Percentiles rank a stretch among this genome's conserved stretches.
Evolutionary conservation across 2,888 invertebrate species (phyloP).

Genomic region (Hydraecia micacea): DNA sequence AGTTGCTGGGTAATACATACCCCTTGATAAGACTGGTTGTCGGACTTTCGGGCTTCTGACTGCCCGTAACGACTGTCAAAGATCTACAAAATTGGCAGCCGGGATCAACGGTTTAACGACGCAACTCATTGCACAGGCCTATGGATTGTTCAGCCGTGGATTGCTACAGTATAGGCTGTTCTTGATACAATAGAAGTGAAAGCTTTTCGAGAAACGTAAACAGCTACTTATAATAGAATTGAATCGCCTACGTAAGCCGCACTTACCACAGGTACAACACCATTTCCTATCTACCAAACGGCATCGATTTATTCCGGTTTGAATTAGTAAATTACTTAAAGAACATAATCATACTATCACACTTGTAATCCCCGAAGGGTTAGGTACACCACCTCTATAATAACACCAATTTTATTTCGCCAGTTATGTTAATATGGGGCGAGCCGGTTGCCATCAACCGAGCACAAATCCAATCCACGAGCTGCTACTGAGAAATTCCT

Average conservation of each 20-base stretch:
- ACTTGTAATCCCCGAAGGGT: too few species aligned
- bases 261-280: background rate
- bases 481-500: background rate
- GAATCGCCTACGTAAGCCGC: constrained; percentile 1
- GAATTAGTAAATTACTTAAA: too few species aligned
- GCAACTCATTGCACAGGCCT: background rate
- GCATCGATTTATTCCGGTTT: background rate
- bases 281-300: background rate
- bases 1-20: background rate
- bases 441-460: background rate
- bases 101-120: background rate
- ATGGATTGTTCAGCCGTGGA: background rate
- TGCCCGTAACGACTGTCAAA: background rate
- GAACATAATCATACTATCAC: too few species aligned
- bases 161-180: background rate
- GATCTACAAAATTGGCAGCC: background rate
- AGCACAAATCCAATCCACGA: background rate
- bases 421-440: background rate
- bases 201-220: constrained; percentile 3
- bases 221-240: background rate
- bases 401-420: background rate
- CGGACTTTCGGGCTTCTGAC: background rate
- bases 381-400: background rate
- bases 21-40: background rate
- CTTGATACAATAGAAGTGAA: constrained; percentile 19